Percentiles rank a stretch among this genome's conserved stretches.
phyloP scores from a whole-genome alignment of 2,888 invertebrate genomes.

The Drosophila paracracens region DNA sequence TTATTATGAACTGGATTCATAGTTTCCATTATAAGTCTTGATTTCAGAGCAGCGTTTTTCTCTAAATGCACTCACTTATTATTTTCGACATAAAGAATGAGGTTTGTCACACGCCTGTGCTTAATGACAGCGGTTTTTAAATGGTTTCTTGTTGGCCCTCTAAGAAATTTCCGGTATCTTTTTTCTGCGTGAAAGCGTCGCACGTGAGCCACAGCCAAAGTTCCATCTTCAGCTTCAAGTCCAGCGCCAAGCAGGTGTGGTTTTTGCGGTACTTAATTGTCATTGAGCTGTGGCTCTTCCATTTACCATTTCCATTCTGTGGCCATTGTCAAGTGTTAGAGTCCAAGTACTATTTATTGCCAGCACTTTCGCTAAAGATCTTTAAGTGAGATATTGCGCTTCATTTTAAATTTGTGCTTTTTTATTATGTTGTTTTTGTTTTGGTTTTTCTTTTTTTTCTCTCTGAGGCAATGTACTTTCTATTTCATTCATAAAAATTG shows the following conservation, averaged over 20 bases:
- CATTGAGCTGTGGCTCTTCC: constrained; percentile 27
- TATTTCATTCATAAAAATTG: constrained; percentile 69
- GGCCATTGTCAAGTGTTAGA: constrained; percentile 36
- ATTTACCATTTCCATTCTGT: constrained; percentile 33
- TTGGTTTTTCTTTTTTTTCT: constrained; percentile 29
- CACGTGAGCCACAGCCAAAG: constrained; percentile 43
- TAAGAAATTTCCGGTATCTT: constrained; percentile 52
- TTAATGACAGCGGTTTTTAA: constrained; percentile 29
- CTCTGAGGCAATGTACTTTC: constrained; percentile 54
- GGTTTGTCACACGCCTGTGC: constrained; percentile 30
- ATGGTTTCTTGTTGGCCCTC: constrained; percentile 33
- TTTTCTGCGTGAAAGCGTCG: constrained; percentile 45
- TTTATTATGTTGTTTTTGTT: constrained; percentile 11
- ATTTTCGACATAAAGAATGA: constrained; percentile 11
- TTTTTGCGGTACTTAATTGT: constrained; percentile 33
- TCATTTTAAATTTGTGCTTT: constrained; percentile 48
- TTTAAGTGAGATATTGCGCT: constrained; percentile 30
- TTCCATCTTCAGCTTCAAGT: neutral
- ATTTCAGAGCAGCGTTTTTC: neutral
- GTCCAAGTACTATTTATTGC: constrained; percentile 23
- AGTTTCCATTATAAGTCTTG: neutral
- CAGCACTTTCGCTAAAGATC: constrained; percentile 70
- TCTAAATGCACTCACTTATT: neutral
- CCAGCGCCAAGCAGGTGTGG: neutral
- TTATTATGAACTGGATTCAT: neutral